phyloP scores from a whole-genome alignment of 2,113 vertebrate species.

The Xenopus borealis region DNA sequence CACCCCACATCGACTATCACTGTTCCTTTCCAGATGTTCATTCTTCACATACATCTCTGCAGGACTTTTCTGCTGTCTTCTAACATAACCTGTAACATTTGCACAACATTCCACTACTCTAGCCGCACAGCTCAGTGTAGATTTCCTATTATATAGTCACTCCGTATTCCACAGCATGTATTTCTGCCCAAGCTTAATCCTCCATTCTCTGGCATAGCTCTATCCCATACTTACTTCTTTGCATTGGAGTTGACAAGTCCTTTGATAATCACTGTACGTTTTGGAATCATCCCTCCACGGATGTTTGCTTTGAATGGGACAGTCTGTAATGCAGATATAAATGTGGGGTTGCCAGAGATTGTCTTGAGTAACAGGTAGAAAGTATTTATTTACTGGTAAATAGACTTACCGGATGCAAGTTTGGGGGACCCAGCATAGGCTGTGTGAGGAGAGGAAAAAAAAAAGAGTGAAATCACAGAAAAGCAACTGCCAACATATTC shows the following conservation, averaged over 20 bases:
- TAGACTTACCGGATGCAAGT: slow-evolving; percentile 21
- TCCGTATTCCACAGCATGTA: too few relatives aligned
- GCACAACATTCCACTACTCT: too few relatives aligned
- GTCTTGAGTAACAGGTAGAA: background rate
- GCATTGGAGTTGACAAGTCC: slow-evolving; percentile 10
- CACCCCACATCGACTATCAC: too few relatives aligned
- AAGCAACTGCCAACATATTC: background rate
- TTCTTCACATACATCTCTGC: too few relatives aligned
- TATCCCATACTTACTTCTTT: slow-evolving; percentile 11
- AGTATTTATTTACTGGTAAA: background rate
- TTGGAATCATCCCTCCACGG: slow-evolving; percentile 34
- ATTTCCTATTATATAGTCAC: too few relatives aligned
- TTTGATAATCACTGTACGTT: slow-evolving; percentile 18
- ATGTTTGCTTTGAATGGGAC: slow-evolving; percentile 9
- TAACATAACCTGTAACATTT: too few relatives aligned
- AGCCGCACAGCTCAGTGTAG: too few relatives aligned
- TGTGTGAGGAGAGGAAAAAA: background rate
- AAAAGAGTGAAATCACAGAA: background rate
- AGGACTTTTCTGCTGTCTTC: too few relatives aligned
- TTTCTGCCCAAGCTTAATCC: too few relatives aligned
- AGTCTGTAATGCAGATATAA: background rate
- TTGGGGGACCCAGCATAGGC: slow-evolving; percentile 27
- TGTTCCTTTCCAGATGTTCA: too few relatives aligned
- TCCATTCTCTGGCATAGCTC: background rate
- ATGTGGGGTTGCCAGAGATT: background rate